Conservation (phyloP, 1,140 invertebrate genomes). For the Orussus abietinus region DNA sequence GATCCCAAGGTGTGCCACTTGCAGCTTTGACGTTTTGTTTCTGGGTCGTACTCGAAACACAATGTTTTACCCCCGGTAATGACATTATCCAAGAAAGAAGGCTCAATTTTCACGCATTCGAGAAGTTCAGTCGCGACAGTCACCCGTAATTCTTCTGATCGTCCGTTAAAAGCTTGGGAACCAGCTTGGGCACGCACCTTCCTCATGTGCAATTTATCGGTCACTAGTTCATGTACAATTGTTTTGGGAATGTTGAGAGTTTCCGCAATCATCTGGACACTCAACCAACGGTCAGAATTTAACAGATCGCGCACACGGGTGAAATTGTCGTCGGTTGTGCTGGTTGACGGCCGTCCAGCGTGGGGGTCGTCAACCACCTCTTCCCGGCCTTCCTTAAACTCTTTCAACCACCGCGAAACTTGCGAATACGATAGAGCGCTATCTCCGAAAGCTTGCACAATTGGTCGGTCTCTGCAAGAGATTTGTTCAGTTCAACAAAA, state of each 20-base stretch:
- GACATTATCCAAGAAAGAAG: slow-evolving; percentile 5
- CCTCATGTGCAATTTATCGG: slow-evolving; percentile 17
- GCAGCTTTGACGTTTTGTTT: slow-evolving; percentile 25
- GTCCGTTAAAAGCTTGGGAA: slow-evolving; percentile 13
- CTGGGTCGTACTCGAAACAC: slow-evolving; percentile 28
- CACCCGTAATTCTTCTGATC: slow-evolving; percentile 15
- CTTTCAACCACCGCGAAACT: no score
- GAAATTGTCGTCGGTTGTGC: slow-evolving; percentile 10
- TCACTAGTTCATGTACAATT: slow-evolving; percentile 10
- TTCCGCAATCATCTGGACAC: slow-evolving; percentile 14
- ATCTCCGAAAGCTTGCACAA: no score
- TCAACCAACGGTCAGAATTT: slow-evolving; percentile 17
- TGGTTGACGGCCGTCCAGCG: slow-evolving; percentile 10
- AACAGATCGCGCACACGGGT: slow-evolving; percentile 10
- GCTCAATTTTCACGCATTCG: slow-evolving; percentile 3
- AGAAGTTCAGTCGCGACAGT: background rate
- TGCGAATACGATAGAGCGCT: no score
- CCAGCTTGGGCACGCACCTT: slow-evolving; percentile 15
- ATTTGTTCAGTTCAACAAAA: no score
- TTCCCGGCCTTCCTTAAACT: no score
- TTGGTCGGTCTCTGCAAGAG: no score
- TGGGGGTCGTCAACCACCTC: slow-evolving; percentile 12
- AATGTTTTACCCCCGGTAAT: slow-evolving; percentile 30
- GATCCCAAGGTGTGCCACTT: slow-evolving; percentile 21
- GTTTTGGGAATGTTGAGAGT: slow-evolving; percentile 11